Evolutionary conservation across 2,888 invertebrate species (phyloP).

Genomic region (Bellardia bayeri): DNA sequence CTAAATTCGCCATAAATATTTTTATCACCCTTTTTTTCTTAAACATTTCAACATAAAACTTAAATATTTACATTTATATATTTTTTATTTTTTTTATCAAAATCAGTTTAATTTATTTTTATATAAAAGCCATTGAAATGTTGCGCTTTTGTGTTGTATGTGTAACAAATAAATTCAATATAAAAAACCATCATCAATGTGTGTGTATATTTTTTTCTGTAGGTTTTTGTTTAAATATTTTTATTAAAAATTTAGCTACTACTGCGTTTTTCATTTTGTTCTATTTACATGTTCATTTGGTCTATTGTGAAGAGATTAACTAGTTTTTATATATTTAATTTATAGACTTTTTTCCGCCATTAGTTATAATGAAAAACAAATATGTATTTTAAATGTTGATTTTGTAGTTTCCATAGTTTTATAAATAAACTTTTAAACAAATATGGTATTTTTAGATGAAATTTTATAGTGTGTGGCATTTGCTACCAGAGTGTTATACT

Average conservation of each 20-base stretch:
- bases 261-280: slow-evolving; percentile 12
- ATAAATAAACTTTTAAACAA: background rate
- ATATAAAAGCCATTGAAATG: slow-evolving; percentile 23
- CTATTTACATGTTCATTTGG: slow-evolving; percentile 27
- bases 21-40: background rate
- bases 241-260: slow-evolving; percentile 23
- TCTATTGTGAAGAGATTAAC: slow-evolving; percentile 32
- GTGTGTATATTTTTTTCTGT: background rate
- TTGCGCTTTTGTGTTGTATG: slow-evolving; percentile 23
- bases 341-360: background rate
- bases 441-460: background rate
- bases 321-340: background rate
- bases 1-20: background rate
- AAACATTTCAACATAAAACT: background rate
- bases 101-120: slow-evolving; percentile 23
- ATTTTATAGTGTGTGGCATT: background rate
- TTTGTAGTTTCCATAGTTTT: slow-evolving; percentile 10
- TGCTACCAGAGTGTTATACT: no score
- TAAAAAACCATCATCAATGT: slow-evolving; percentile 2
- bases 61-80: background rate
- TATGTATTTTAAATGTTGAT: slow-evolving; percentile 19
- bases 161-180: slow-evolving; percentile 3
- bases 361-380: slow-evolving; percentile 45
- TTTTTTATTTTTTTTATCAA: background rate
- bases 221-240: background rate